These are phyloP conservation scores for Macrosiphum euphorbiae DNA, from an alignment of 2,888 invertebrate species.

Conservation along the genomic window DNA sequence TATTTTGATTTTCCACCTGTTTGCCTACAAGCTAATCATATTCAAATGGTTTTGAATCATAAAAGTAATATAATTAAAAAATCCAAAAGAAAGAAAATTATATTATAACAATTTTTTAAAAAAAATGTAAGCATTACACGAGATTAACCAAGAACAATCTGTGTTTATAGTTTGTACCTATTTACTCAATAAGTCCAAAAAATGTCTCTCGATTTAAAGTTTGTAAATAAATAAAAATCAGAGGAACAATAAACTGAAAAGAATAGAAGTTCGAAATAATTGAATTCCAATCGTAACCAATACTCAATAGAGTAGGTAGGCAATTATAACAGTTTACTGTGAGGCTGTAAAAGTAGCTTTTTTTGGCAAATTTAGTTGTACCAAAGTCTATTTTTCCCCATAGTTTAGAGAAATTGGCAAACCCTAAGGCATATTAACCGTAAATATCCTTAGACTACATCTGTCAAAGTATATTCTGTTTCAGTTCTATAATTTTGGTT, in stretches of 20 bases:
- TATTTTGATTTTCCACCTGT: too few species aligned
- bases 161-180: background rate
- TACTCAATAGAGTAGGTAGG: background rate
- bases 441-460: constrained; percentile 23
- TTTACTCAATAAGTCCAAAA: background rate
- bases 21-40: too few species aligned
- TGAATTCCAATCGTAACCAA: background rate
- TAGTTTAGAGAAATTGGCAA: constrained; percentile 12
- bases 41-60: too few species aligned
- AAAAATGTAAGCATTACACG: background rate
- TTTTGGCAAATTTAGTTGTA: background rate
- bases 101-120: background rate
- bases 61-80: too few species aligned
- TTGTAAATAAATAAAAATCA: background rate
- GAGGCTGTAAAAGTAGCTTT: background rate
- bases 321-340: background rate
- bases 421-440: background rate
- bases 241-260: background rate
- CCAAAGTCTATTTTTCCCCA: background rate
- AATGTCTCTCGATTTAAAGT: background rate
- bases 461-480: background rate
- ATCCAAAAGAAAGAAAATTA: background rate
- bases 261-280: background rate
- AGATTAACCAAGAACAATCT: background rate
- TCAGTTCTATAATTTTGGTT: background rate